Evolutionary conservation across 1,140 invertebrate species (phyloP), one percentile per base, ranked within the genome.

Genomic region (Caenorhabditis brenneri): DNA sequence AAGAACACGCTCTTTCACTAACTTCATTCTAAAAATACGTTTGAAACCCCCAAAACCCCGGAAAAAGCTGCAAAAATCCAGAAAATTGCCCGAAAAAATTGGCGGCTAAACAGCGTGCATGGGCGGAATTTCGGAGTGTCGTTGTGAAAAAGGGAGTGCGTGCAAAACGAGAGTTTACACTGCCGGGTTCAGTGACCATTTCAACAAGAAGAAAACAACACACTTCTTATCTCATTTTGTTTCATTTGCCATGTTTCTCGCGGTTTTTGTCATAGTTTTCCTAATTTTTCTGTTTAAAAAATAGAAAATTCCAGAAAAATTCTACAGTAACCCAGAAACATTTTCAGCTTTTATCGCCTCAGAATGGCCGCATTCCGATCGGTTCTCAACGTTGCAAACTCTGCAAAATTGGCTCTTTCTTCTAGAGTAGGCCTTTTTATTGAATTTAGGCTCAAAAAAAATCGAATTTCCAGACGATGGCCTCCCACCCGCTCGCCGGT

Each of bases 401-500:
- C 53, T 4, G 33, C 55, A 31, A 51, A 80, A 51, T 46, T 55
- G 27, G 31, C 42, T 9, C 39, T 74, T 36, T 65, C 42, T 16
- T 22, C 51, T 51, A 51, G 60, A 78, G 42, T 82, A 24, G 10
- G 33, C 4, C 5, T 36, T 39, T 22, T 51, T 31, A 42, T 24
- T 5, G 9, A 82, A 2, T 80, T 82, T n/a, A n/a, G n/a, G n/a
- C 36, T 12, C 9, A 16, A 12, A 31, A 42, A 42, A 36, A 16
- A 39, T 12, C 1, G 22, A 0, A 22, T 27, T 83, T 78, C 60
- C 84, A 85, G 84, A 74, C 31, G 5, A 85, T 84, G 81, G 55
- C 81, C 19, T 80, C 55, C 22, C 60, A 80, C 55, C 83, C 85
- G 22, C 42, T 87, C 48, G 81, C 80, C 24, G 85, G 85, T 4